Evolutionary conservation across 2,797 vertebrate species (phyloP).

Genomic region (Ciconia nigra): DNA sequence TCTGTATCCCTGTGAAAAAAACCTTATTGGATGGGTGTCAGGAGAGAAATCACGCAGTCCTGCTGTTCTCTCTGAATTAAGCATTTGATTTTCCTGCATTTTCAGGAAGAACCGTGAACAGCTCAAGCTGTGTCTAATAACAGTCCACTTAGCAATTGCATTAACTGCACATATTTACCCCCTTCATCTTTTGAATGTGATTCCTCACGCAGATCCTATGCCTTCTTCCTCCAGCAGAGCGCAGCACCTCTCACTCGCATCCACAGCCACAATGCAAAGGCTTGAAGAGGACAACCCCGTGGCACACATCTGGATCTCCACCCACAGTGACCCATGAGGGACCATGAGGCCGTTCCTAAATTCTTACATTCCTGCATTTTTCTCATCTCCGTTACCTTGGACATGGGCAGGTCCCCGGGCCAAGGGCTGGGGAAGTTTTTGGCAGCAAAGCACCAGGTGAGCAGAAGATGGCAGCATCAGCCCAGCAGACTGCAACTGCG

Average conservation of each 20-base stretch:
- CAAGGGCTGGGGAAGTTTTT: background rate
- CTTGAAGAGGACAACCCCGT: background rate
- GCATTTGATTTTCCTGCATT: background rate
- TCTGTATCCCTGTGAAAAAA: constrained; percentile 17
- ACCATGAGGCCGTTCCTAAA: background rate
- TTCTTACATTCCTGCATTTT: background rate
- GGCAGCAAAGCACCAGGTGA: background rate
- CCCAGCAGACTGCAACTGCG: background rate
- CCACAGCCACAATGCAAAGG: background rate
- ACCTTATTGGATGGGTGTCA: background rate
- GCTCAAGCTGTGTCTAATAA: background rate
- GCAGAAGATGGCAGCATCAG: constrained; percentile 60
- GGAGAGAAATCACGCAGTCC: background rate
- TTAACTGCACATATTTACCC: background rate
- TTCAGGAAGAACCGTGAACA: background rate
- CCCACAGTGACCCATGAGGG: background rate
- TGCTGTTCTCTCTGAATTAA: background rate
- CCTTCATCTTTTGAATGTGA: background rate
- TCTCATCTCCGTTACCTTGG: background rate
- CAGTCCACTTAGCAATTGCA: background rate
- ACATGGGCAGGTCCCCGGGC: rapidly evolving
- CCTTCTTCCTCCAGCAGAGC: background rate
- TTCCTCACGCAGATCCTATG: background rate
- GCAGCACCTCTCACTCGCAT: rapidly evolving
- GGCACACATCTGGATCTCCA: background rate